These are phyloP conservation scores for Xyliphius kryptos DNA, from an alignment of 2,113 vertebrate species.

Conservation along the genomic window DNA sequence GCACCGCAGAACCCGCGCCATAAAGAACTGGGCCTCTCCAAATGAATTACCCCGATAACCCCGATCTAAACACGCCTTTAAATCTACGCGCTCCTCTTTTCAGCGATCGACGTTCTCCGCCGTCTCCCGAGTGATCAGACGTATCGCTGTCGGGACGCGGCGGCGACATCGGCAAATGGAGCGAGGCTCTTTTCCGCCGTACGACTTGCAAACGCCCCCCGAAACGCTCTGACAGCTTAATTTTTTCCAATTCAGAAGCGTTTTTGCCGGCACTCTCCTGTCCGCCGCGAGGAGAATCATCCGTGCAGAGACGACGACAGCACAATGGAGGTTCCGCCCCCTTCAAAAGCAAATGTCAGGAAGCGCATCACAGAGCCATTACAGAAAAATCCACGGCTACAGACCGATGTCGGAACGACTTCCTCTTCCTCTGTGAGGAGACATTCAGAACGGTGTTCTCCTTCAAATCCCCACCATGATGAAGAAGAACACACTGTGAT, in stretches of 20 bases:
- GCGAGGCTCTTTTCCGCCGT: background rate
- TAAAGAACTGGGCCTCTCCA: slow-evolving; percentile 13
- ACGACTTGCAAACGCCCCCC: background rate
- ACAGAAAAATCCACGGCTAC: too few relatives aligned
- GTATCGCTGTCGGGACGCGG: background rate
- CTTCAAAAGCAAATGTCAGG: slow-evolving; percentile 1
- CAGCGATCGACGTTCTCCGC: too few relatives aligned
- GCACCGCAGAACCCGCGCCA: background rate
- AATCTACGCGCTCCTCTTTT: background rate
- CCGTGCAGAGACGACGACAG: slow-evolving; percentile 6
- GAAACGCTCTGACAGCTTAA: slow-evolving; percentile 27
- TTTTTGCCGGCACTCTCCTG: slow-evolving; percentile 12
- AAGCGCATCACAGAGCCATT: background rate
- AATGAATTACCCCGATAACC: slow-evolving; percentile 11
- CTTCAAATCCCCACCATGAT: too few relatives aligned
- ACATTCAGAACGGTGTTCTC: too few relatives aligned
- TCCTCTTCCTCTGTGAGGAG: too few relatives aligned
- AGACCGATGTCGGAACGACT: too few relatives aligned
- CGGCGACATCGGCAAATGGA: slow-evolving; percentile 18
- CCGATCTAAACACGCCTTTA: slow-evolving; percentile 1
- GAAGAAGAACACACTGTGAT: too few relatives aligned
- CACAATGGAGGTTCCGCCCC: slow-evolving; percentile 13
- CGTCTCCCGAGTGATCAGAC: background rate
- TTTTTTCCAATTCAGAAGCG: slow-evolving; percentile 18
- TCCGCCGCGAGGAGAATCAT: background rate